A percentile compares a stretch with the other conserved stretches of the same genome.
phyloP scores from a whole-genome alignment of 2,888 invertebrate species.

The Spisula subtruncata region DNA sequence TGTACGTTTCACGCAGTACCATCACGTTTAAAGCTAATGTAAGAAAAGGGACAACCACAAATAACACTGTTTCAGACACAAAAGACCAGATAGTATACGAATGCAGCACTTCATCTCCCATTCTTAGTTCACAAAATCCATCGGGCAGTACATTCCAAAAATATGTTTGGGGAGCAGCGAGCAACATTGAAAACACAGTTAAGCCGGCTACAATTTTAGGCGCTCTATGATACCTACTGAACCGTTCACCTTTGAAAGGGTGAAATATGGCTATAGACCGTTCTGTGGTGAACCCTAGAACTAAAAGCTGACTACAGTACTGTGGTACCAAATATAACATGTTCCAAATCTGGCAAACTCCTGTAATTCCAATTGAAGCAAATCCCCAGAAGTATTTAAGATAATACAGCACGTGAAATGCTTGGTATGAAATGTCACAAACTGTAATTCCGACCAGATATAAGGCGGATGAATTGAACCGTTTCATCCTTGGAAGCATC shows the following conservation, averaged over 20 bases:
- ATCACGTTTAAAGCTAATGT: constrained; percentile 81
- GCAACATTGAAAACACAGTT: constrained; percentile 69
- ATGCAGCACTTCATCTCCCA: constrained; percentile 53
- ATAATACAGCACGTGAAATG: constrained; percentile 84
- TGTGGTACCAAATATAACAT: constrained; percentile 83
- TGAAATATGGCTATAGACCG: constrained; percentile 85
- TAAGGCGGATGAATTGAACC: constrained; percentile 85
- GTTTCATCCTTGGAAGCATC: constrained; percentile 83
- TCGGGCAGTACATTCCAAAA: constrained; percentile 82
- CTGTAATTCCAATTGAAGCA: constrained; percentile 76
- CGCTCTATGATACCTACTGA: constrained; percentile 82
- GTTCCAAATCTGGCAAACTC: constrained; percentile 84
- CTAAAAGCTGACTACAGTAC: constrained; percentile 85
- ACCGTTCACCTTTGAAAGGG: constrained; percentile 84
- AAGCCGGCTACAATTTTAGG: constrained; percentile 80
- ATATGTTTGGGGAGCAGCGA: constrained; percentile 83
- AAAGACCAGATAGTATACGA: constrained; percentile 80
- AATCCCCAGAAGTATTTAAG: constrained; percentile 85
- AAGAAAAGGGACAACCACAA: constrained; percentile 78
- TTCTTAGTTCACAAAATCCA: constrained; percentile 70
- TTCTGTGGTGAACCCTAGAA: constrained; percentile 86
- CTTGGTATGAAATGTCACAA: constrained; percentile 83
- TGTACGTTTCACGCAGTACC: constrained; percentile 74
- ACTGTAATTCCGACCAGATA: constrained; percentile 85
- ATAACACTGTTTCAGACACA: constrained; percentile 80